phyloP scores from a whole-genome alignment of 2,888 invertebrate genomes.

The Scrobipalpa costella region DNA sequence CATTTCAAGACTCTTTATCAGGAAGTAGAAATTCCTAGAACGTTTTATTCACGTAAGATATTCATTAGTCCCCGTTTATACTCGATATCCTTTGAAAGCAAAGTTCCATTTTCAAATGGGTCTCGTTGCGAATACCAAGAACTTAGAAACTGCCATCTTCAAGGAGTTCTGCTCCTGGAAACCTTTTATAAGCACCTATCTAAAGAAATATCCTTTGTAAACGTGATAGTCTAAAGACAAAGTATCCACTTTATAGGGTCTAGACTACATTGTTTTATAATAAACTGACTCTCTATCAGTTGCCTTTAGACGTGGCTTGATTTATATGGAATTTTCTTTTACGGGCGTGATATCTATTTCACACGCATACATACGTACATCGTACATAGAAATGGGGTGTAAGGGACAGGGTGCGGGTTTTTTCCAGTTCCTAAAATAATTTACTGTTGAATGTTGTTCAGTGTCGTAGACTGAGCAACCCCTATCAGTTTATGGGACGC shows the following conservation, averaged over 20 bases:
- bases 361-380: too few species aligned
- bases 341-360: too few species aligned
- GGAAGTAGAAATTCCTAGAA: too few species aligned
- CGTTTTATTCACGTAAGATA: not conserved
- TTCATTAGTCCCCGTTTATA: not conserved
- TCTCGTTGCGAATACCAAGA: not conserved
- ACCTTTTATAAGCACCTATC: not conserved
- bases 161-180: not conserved
- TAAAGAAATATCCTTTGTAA: not conserved
- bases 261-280: not conserved
- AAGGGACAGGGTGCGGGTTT: too few species aligned
- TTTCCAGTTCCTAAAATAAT: too few species aligned
- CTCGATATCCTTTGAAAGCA: not conserved
- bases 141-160: not conserved
- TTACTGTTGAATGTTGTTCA: too few species aligned
- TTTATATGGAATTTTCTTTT: too few species aligned
- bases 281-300: not conserved
- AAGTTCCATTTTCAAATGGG: not conserved
- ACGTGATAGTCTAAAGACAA: constrained; percentile 1
- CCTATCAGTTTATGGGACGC: too few species aligned
- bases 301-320: too few species aligned
- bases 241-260: not conserved
- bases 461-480: too few species aligned
- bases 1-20: not conserved
- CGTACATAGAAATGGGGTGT: too few species aligned